Evolutionary conservation across 1,140 invertebrate species (phyloP), one percentile per base, ranked within the genome.

Genomic region (Drosophila kanapiae): DNA sequence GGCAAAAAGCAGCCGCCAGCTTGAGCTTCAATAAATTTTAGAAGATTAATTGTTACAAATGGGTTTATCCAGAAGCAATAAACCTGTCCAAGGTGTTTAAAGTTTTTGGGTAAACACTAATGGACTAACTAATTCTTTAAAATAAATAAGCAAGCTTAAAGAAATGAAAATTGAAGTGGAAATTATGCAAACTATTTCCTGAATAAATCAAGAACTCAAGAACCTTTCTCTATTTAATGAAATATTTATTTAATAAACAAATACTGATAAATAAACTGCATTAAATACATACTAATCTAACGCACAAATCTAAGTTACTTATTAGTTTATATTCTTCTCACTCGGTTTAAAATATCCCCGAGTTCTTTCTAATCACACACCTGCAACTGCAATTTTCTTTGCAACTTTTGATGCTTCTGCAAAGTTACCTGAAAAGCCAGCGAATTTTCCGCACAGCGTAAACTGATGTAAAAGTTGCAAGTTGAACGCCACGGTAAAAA

Each of bases 401-500:
- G 23, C 6, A 29, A 47, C 58, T 67, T 67, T 54, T 38, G 40
- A 59, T 14, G 27, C 29, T 59, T 29, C n/a, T 16, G 4, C n/a
- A 67, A 72, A 49, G 43, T 71, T 59, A 42, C 14, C 23, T 29
- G 16, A 11, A 48, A 27, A 48, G n/a, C 37, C 9, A 37, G 35
- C 9, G 48, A 61, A 40, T 51, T 60, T 42, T 54, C 14, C 27
- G 13, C 37, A 11, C 64, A 60, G 13, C 59, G 6, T 38, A 27
- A 48, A 27, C 3, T 31, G n/a, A 33, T 33, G 33, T 16, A 47
- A 35, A 49, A 59, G 53, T 72, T 72, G 45, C 45, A 42, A 42
- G 45, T 60, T 51, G 9, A 62, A 48, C 31, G 35, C 43, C 40
- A 35, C 65, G 13, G 18, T 6, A n/a, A 42, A 65, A 81, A 63